A percentile compares a stretch with the other conserved stretches of the same genome.
Conservation (phyloP, 2,888 invertebrate species). For the Cataglyphis albicans region DNA sequence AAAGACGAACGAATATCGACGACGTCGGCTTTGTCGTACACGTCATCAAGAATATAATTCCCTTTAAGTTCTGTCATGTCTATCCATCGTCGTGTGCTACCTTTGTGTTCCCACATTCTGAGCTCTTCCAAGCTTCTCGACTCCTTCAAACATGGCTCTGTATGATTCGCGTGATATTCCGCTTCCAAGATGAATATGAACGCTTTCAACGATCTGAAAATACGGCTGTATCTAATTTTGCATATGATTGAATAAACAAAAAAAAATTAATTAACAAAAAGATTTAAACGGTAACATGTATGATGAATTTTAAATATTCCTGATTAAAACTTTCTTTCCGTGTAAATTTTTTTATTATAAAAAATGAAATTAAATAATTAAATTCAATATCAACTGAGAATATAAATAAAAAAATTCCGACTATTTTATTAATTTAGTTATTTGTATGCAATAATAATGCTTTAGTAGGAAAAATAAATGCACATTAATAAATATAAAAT, state of each 20-base stretch:
- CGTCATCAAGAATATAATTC: conserved; percentile 78
- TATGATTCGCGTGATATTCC: conserved; percentile 73
- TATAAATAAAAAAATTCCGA: background rate
- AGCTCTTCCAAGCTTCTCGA: conserved; percentile 13
- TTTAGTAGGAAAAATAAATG: background rate
- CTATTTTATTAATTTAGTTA: background rate
- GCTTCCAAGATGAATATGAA: conserved; percentile 83
- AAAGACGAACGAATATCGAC: conserved; percentile 81
- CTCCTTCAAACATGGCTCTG: conserved; percentile 56
- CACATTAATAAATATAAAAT: background rate
- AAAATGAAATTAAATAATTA: background rate
- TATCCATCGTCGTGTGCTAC: conserved; percentile 31
- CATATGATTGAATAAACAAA: background rate
- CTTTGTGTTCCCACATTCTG: conserved; percentile 45
- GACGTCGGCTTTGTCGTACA: conserved; percentile 62
- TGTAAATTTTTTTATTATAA: background rate
- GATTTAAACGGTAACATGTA: background rate
- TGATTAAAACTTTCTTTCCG: background rate
- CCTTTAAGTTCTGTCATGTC: conserved; percentile 68
- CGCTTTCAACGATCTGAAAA: conserved; percentile 81
- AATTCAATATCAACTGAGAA: background rate
- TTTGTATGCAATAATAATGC: background rate
- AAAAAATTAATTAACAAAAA: background rate
- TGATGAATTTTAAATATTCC: background rate
- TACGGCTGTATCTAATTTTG: background rate